Evolutionary conservation across 2,797 vertebrate species (phyloP).

Genomic region (Hipposideros larvatus): DNA sequence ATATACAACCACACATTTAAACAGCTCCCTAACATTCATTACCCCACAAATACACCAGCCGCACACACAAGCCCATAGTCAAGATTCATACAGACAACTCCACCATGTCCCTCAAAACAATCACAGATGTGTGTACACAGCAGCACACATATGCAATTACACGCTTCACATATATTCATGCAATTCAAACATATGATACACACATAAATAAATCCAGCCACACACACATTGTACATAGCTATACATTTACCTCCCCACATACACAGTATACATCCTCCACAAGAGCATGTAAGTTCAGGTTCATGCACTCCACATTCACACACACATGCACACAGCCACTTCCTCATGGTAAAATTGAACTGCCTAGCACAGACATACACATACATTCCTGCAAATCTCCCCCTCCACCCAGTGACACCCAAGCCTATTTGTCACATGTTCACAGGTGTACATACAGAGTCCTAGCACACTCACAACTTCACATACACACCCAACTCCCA

Average conservation of each 20-base stretch:
- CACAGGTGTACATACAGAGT: background rate
- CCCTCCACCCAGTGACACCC: background rate
- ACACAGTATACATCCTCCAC: background rate
- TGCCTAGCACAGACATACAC: background rate
- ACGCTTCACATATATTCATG: background rate
- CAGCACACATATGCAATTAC: background rate
- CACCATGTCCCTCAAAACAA: background rate
- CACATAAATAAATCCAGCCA: background rate
- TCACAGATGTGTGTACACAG: background rate
- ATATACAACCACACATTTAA: conserved; percentile 7
- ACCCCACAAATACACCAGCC: background rate
- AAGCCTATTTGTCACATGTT: background rate
- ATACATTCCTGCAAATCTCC: background rate
- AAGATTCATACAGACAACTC: background rate
- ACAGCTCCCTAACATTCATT: background rate
- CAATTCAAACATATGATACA: background rate
- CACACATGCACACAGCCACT: background rate
- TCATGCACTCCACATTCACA: background rate
- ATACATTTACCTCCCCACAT: background rate
- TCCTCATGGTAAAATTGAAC: background rate
- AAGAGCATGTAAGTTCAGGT: background rate
- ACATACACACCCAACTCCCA: background rate
- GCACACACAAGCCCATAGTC: background rate
- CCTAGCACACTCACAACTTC: background rate
- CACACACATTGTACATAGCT: background rate